phyloP scores from a whole-genome alignment of 2,888 invertebrate genomes.

The Trisateles emortualis region DNA sequence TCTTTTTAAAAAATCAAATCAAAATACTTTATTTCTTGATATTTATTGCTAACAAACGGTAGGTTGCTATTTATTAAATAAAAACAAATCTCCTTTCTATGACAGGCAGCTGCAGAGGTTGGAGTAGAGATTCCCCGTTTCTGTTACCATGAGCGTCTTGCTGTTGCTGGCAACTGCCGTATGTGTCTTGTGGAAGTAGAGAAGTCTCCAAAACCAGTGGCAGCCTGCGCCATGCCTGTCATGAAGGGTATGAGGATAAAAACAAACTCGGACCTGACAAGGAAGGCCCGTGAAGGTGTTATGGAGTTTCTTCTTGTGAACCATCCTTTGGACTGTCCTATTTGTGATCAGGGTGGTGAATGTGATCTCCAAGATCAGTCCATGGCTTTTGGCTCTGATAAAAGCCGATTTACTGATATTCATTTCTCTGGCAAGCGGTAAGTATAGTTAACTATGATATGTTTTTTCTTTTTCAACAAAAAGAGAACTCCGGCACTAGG shows the following conservation, averaged over 20 bases:
- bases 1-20: too few relatives aligned
- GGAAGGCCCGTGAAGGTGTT: slow-evolving; percentile 92
- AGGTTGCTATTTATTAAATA: too few relatives aligned
- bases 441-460: too few relatives aligned
- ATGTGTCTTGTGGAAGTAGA: slow-evolving; percentile 99
- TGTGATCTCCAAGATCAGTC: slow-evolving; percentile 99
- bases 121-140: slow-evolving; percentile 99
- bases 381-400: slow-evolving; percentile 99
- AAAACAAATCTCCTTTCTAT: not conserved
- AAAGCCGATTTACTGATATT: slow-evolving; percentile 97
- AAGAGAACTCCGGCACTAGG: too few relatives aligned
- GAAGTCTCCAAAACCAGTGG: slow-evolving; percentile 98
- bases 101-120: slow-evolving; percentile 96
- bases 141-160: slow-evolving; percentile 99
- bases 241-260: slow-evolving; percentile 99
- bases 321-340: slow-evolving; percentile 99
- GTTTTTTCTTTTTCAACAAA: too few relatives aligned
- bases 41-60: too few relatives aligned
- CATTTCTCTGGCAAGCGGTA: slow-evolving; percentile 96
- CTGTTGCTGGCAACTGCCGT: slow-evolving; percentile 99
- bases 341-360: slow-evolving; percentile 99
- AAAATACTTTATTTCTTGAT: too few relatives aligned
- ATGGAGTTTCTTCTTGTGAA: slow-evolving; percentile 99
- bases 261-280: slow-evolving; percentile 98
- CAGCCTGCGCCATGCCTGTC: slow-evolving; percentile 99